phyloP scores from a whole-genome alignment of 1,140 invertebrate genomes.

The Aphis craccivora region DNA sequence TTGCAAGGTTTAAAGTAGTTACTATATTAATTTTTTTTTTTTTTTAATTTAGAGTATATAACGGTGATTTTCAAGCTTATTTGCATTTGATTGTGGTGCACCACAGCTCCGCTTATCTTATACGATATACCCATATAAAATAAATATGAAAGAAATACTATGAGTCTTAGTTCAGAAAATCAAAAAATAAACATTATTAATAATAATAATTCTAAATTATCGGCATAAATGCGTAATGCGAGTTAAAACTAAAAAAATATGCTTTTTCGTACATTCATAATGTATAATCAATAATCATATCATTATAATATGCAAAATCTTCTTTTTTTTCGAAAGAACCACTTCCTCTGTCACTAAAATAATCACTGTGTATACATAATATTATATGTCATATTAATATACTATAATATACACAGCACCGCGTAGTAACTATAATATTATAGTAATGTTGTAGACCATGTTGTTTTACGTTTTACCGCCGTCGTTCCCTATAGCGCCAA shows the following conservation, averaged over 20 bases:
- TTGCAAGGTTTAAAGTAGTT: not conserved
- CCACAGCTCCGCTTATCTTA: too few species aligned
- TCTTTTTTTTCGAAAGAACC: too few species aligned
- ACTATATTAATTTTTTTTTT: not conserved
- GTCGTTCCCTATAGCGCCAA: not conserved
- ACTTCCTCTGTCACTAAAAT: not conserved
- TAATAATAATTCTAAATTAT: not conserved
- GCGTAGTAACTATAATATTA: not conserved
- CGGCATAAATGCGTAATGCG: not conserved
- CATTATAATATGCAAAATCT: too few species aligned
- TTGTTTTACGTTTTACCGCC: conserved; percentile 25
- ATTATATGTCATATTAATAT: too few species aligned
- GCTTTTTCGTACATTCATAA: not conserved
- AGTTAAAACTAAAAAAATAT: not conserved
- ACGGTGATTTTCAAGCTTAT: not conserved
- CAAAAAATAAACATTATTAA: not conserved
- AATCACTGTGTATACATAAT: not conserved
- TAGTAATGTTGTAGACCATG: not conserved
- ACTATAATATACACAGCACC: not conserved
- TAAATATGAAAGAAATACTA: not conserved
- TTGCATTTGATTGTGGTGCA: not conserved
- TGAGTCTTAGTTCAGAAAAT: not conserved
- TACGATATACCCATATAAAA: too few species aligned
- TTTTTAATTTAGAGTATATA: not conserved
- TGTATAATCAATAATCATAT: too few species aligned